Conservation (phyloP, 2,888 invertebrate genomes). For the Dexiosoma caninum region DNA sequence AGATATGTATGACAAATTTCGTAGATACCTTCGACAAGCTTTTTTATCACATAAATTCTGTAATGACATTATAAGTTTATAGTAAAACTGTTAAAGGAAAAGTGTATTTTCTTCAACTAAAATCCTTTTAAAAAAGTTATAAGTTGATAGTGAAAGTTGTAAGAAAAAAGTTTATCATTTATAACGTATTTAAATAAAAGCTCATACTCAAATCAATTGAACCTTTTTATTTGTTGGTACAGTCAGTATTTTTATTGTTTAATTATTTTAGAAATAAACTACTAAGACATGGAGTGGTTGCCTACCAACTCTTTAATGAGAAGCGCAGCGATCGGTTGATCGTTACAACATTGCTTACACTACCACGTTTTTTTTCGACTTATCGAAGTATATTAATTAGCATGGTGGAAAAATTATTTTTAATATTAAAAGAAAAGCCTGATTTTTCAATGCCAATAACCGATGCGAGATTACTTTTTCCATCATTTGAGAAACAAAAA, state of each 20-base stretch:
- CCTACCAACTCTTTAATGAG: slow-evolving; percentile 81
- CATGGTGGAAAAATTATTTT: slow-evolving; percentile 72
- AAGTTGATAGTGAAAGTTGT: no score
- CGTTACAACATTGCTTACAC: slow-evolving; percentile 80
- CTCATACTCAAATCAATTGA: no score
- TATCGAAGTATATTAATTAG: slow-evolving; percentile 79
- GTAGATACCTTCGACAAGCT: no score
- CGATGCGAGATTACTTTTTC: slow-evolving; percentile 77
- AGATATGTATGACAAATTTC: no score
- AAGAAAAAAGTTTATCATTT: no score
- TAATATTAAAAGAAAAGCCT: slow-evolving; percentile 78
- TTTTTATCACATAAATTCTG: no score
- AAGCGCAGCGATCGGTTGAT: slow-evolving; percentile 77
- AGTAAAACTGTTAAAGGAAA: no score
- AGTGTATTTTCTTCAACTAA: no score
- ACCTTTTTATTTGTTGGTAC: no score
- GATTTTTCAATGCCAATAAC: slow-evolving; percentile 79
- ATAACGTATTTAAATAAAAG: no score
- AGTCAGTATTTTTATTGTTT: not conserved
- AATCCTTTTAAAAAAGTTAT: no score
- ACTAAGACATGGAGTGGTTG: slow-evolving; percentile 80
- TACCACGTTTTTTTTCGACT: slow-evolving; percentile 82
- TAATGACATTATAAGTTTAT: no score
- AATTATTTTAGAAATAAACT: slow-evolving; percentile 79
- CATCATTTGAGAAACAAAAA: slow-evolving; percentile 54